These are phyloP conservation scores for Orthosia cruda DNA, from an alignment of 2,888 invertebrate species.

Conservation along the genomic window DNA sequence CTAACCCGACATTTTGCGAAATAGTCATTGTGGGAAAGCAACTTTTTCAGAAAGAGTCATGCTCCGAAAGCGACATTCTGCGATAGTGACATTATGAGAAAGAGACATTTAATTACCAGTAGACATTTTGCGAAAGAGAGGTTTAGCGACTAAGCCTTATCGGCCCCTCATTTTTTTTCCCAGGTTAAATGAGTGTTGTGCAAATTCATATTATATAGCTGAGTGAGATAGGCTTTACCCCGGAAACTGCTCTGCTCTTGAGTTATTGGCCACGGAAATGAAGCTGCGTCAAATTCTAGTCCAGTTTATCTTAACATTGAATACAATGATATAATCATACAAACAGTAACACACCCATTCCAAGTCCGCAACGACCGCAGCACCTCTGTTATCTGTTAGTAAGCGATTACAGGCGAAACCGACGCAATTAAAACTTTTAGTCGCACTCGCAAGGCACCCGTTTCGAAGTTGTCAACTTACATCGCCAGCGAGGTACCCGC, in stretches of 20 bases:
- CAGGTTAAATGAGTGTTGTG: too few species aligned
- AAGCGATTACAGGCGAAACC: constrained; percentile 53
- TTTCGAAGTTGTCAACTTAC: neutral
- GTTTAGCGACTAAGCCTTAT: too few species aligned
- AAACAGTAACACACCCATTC: neutral
- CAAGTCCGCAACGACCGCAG: neutral
- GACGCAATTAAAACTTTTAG: constrained; percentile 57
- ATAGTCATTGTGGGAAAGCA: too few species aligned
- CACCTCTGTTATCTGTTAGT: constrained; percentile 42
- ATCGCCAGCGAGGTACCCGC: constrained; percentile 1
- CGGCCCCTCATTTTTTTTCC: too few species aligned
- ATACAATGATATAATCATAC: neutral
- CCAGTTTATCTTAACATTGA: neutral
- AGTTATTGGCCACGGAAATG: neutral
- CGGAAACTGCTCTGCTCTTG: neutral
- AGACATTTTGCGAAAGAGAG: too few species aligned
- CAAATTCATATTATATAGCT: too few species aligned
- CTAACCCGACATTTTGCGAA: too few species aligned
- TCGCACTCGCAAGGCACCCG: constrained; percentile 17
- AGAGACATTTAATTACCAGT: too few species aligned
- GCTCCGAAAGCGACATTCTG: too few species aligned
- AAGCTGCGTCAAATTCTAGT: neutral
- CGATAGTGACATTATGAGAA: too few species aligned
- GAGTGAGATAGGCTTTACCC: neutral
- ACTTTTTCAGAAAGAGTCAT: too few species aligned